These are phyloP conservation scores for Fabriciana adippe DNA, from an alignment of 2,888 invertebrate genomes.

Conservation along the genomic window DNA sequence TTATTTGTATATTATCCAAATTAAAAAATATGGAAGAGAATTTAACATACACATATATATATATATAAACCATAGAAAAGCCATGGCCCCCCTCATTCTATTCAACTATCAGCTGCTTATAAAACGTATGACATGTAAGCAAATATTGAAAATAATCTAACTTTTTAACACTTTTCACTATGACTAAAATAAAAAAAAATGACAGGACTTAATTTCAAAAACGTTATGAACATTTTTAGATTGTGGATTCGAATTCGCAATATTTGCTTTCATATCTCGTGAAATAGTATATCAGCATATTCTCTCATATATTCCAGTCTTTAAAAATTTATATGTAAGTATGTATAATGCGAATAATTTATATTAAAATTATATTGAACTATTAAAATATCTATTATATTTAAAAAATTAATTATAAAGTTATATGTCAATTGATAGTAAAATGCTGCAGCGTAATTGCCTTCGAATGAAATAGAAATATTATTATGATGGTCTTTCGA, in stretches of 20 bases:
- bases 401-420: too few relatives aligned
- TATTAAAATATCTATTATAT: too few relatives aligned
- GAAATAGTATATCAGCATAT: slow-evolving; percentile 4
- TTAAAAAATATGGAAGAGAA: background rate
- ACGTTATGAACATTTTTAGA: too few relatives aligned
- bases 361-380: slow-evolving; percentile 1
- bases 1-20: background rate
- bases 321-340: background rate
- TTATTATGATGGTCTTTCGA: too few relatives aligned
- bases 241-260: background rate
- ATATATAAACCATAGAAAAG: slow-evolving; percentile 27
- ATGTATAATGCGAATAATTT: background rate
- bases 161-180: background rate
- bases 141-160: slow-evolving; percentile 13
- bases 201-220: too few relatives aligned
- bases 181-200: too few relatives aligned
- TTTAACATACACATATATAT: background rate
- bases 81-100: slow-evolving; percentile 60
- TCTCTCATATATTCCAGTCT: slow-evolving; percentile 6
- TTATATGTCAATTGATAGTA: too few relatives aligned
- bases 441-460: too few relatives aligned
- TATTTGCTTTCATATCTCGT: slow-evolving; percentile 1
- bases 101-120: slow-evolving; percentile 62
- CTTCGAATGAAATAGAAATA: too few relatives aligned
- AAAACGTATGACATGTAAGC: slow-evolving; percentile 21